Evolutionary conservation across 1,140 invertebrate genomes (phyloP).

Genomic region (Goniozus legneri): DNA sequence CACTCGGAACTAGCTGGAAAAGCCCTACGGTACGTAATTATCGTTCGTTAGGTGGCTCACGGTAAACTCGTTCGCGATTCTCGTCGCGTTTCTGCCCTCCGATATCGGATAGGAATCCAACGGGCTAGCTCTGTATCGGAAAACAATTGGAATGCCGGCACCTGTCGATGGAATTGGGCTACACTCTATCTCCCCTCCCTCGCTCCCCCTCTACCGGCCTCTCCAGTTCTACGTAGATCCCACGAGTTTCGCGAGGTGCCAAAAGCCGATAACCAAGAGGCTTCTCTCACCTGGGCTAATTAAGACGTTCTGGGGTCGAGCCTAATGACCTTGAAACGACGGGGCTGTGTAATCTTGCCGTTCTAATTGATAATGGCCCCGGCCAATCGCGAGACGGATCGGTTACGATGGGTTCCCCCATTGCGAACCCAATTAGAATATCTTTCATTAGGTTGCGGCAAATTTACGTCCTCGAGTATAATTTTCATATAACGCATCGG

Average conservation of each 20-base stretch:
- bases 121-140: constrained; percentile 26
- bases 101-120: too few relatives aligned
- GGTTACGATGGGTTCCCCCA: neutral
- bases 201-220: neutral
- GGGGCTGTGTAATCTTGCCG: constrained; percentile 18
- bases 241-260: too few relatives aligned
- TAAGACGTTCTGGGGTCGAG: constrained; percentile 25
- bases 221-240: constrained; percentile 2
- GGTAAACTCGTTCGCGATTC: too few relatives aligned
- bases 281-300: constrained; percentile 27
- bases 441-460: too few relatives aligned
- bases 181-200: neutral
- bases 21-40: too few relatives aligned
- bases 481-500: too few relatives aligned
- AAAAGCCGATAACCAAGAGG: too few relatives aligned
- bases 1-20: too few relatives aligned
- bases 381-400: constrained; percentile 1
- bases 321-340: constrained; percentile 29
- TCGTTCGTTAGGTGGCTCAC: too few relatives aligned
- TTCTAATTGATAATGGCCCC: constrained; percentile 27
- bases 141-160: constrained; percentile 36
- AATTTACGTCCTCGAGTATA: too few relatives aligned
- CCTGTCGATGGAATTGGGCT: constrained; percentile 21
- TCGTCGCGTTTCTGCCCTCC: too few relatives aligned
- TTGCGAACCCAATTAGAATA: too few relatives aligned